Base-by-base conservation (phyloP, 2,888 invertebrate species). In the Lepidocyrtoides sp. region DNA sequence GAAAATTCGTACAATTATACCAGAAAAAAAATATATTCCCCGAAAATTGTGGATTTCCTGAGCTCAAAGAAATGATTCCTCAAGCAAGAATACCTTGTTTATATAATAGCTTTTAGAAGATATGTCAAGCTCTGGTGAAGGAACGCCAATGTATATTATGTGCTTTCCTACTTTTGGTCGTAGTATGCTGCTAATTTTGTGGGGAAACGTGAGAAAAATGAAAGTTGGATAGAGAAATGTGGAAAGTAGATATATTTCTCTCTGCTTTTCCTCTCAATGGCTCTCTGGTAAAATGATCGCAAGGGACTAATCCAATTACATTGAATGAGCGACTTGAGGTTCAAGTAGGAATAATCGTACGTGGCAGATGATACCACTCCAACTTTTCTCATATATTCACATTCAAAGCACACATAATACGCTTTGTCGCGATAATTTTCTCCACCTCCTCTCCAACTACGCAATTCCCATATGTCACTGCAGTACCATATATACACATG, bases 221-320 rank as follows among this genome's bases (percentile, higher is more conserved):
- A 54, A 4, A 20, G 54, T 54, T 20, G 44, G 17, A 20, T 20
- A 57, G 17, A 8, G 3, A 57, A 2, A 36, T 36, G 36, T 36
- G 36, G 66, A 32, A 32, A 14, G 32, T 3, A 32, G 17, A 14
- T 0, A 14, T 66, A 66, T 32, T 5, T 17, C 29, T 1, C 26
- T 2, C 12, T 14, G 8, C 3, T 26, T 26, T 60, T 12, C 26
- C 60, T 26, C 26, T 10, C 14, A 8, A 26, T 36, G 36, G 7
- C 36, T 23, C 41, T 44, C 12, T 44, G 44, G 51, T 36, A 81
- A 88, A 88, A 81, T 63, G 88, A 69, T 88, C 88, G 17, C 81
- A 10, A 17, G 88, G 81, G 88, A 88, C 81, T 88, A 88, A 88
- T 88, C 88, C 88, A 88, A 88, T 88, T 88, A 88, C 81, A n/a